These are phyloP conservation scores for Nasonovia ribisnigri DNA, from an alignment of 2,888 invertebrate species.

Conservation along the genomic window DNA sequence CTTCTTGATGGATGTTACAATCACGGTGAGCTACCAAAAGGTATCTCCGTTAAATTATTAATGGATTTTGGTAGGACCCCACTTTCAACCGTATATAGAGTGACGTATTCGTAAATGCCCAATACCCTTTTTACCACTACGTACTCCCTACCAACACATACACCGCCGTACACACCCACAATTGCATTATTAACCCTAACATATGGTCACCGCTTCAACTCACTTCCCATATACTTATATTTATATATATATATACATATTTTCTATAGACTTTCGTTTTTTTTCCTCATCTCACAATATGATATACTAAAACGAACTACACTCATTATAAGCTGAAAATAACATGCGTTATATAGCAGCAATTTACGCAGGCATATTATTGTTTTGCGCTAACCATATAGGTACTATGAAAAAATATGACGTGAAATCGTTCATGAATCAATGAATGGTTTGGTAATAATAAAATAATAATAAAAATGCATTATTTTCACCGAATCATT, in stretches of 20 bases:
- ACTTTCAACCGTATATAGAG: background rate
- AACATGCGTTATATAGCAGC: background rate
- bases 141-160: background rate
- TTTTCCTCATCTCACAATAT: background rate
- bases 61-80: background rate
- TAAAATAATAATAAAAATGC: background rate
- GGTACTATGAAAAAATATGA: background rate
- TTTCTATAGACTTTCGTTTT: background rate
- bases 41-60: conserved; percentile 43
- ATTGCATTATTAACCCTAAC: conserved; percentile 39
- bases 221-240: background rate
- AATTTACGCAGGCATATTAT: background rate
- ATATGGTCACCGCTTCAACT: background rate
- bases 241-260: background rate
- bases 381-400: background rate
- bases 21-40: background rate
- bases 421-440: background rate
- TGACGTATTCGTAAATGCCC: conserved; percentile 28
- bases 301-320: background rate
- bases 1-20: conserved; percentile 40
- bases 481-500: background rate
- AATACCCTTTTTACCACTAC: conserved; percentile 43
- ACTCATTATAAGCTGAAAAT: background rate
- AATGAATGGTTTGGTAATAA: background rate
- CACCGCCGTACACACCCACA: background rate